Percentiles rank a stretch among this genome's conserved stretches.
These are phyloP conservation scores for Drosophila differens DNA, from an alignment of 2,888 invertebrate genomes.

Conservation along the genomic window DNA sequence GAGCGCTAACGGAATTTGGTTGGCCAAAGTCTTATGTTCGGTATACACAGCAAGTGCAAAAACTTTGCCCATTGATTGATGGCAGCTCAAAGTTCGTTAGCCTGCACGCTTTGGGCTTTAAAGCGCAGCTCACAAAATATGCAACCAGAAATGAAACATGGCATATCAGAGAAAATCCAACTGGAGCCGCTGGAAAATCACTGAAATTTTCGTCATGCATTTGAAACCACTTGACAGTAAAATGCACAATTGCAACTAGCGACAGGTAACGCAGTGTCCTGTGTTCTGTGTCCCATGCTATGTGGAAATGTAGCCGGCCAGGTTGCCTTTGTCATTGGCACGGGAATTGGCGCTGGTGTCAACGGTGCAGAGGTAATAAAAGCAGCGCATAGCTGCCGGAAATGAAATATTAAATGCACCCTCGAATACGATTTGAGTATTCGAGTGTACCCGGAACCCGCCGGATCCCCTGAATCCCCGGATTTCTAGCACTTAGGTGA, in stretches of 20 bases:
- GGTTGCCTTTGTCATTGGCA: constrained; percentile 54
- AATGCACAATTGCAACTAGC: constrained; percentile 64
- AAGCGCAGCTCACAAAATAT: constrained; percentile 27
- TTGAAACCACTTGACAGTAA: constrained; percentile 76
- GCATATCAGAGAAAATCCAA: neutral
- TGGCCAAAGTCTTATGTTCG: constrained; percentile 44
- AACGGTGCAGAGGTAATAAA: constrained; percentile 75
- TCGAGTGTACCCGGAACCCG: constrained; percentile 3
- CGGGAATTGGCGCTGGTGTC: constrained; percentile 69
- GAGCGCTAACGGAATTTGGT: constrained; percentile 46
- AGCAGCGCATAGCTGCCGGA: constrained; percentile 63
- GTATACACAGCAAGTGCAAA: constrained; percentile 53
- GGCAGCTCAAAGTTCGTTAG: constrained; percentile 59
- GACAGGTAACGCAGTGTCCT: constrained; percentile 33
- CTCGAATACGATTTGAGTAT: constrained; percentile 44
- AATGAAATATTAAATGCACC: constrained; percentile 78
- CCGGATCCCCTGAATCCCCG: neutral
- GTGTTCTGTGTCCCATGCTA: constrained; percentile 19
- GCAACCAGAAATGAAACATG: constrained; percentile 5
- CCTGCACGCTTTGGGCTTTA: constrained; percentile 30
- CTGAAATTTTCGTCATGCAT: constrained; percentile 53
- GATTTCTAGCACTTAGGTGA: constrained; percentile 25
- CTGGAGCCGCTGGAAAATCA: constrained; percentile 21
- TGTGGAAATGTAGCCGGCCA: constrained; percentile 49
- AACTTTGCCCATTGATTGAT: constrained; percentile 63